Evolutionary conservation across 2,113 vertebrate species (phyloP).

Genomic region (Pontoporia blainvillei): DNA sequence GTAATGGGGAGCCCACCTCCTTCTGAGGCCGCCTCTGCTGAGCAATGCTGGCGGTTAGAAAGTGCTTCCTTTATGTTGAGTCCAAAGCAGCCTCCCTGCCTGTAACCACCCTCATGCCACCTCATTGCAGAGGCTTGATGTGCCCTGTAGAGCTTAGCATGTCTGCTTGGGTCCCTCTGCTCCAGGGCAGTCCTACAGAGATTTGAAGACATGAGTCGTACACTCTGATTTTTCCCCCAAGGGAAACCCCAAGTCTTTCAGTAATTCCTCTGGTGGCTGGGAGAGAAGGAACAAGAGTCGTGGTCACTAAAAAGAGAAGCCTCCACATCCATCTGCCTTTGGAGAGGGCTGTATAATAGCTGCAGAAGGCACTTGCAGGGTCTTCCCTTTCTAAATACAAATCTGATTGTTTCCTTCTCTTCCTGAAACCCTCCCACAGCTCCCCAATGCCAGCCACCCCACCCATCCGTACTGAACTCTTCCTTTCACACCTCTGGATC

Average conservation of each 20-base stretch:
- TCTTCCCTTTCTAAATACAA: not conserved
- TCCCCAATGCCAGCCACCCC: not conserved
- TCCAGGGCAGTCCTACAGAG: not conserved
- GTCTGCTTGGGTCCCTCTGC: not conserved
- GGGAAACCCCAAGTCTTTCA: not conserved
- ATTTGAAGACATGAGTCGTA: not conserved
- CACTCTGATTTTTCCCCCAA: not conserved
- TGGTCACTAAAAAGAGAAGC: not conserved
- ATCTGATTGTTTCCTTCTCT: not conserved
- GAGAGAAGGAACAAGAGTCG: not conserved
- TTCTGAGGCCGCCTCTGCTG: not conserved
- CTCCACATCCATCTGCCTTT: not conserved
- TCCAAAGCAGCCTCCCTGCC: not conserved
- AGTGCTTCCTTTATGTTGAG: not conserved
- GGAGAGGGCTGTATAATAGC: not conserved
- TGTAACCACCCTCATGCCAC: not conserved
- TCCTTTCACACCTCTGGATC: not conserved
- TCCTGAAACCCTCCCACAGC: not conserved
- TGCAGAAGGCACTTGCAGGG: not conserved
- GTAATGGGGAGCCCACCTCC: not conserved
- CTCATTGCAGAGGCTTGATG: not conserved
- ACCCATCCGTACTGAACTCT: not conserved
- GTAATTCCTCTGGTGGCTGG: not conserved
- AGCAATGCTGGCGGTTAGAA: not conserved
- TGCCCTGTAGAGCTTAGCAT: not conserved